Conservation (phyloP, 2,888 invertebrate genomes). For the Leucozona laternaria region DNA sequence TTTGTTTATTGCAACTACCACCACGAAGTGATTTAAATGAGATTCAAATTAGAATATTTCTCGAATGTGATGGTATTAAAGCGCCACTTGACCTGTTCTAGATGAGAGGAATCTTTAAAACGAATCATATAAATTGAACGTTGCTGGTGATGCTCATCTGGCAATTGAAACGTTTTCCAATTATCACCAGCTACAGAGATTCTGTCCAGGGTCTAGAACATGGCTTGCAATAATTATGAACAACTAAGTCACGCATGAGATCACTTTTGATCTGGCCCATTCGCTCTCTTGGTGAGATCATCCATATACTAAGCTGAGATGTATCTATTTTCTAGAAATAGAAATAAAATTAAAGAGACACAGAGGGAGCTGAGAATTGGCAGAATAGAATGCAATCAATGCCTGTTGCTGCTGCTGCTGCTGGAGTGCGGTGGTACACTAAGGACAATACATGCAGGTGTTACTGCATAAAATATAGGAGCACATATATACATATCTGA, state of each 20-base stretch:
- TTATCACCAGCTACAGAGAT: conserved; percentile 56
- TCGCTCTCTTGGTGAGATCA: not conserved
- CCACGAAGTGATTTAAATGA: conserved; percentile 18
- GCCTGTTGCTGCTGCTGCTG: not conserved
- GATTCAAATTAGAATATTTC: conserved; percentile 50
- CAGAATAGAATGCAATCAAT: conserved; percentile 58
- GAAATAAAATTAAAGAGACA: conserved; percentile 43
- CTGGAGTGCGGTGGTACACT: not conserved
- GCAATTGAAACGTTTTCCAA: conserved; percentile 72
- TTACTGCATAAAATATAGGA: conserved; percentile 31
- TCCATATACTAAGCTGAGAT: no score
- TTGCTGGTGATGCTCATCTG: conserved; percentile 15
- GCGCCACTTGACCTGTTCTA: conserved; percentile 67
- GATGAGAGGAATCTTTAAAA: conserved; percentile 40
- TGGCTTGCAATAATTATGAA: conserved; percentile 61
- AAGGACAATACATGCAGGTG: conserved; percentile 74
- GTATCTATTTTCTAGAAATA: conserved; percentile 19
- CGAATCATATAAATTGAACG: conserved; percentile 28
- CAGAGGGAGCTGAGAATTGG: conserved; percentile 35
- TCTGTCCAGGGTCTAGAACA: not conserved
- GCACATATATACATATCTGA: conserved; percentile 26
- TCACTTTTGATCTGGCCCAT: conserved; percentile 57
- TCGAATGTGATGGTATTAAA: conserved; percentile 49
- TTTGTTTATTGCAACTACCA: not conserved
- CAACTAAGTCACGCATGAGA: conserved; percentile 75